Conservation (phyloP, 2,797 vertebrate genomes). For the Lycodopsis pacificus region DNA sequence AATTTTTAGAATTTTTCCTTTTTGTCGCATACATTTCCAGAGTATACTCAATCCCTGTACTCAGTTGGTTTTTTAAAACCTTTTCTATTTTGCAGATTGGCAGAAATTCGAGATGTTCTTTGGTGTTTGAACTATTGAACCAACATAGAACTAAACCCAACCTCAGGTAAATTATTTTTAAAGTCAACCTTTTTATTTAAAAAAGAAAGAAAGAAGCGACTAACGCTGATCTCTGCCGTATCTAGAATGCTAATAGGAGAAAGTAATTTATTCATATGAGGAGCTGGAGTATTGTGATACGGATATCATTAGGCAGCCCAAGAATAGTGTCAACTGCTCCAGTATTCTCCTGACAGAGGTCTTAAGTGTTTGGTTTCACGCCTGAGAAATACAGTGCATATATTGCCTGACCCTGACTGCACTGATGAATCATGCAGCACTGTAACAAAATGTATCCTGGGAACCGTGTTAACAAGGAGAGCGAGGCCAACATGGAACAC, state of each 20-base stretch:
- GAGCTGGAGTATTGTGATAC: slow-evolving; percentile 37
- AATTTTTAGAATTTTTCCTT: background rate
- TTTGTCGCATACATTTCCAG: background rate
- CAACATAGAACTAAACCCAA: background rate
- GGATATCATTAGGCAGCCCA: slow-evolving; percentile 56
- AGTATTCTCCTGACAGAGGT: slow-evolving; percentile 70
- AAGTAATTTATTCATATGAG: slow-evolving; percentile 51
- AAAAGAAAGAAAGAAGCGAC: background rate
- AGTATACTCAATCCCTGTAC: background rate
- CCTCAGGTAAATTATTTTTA: background rate
- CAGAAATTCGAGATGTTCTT: background rate
- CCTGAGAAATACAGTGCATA: slow-evolving; percentile 74
- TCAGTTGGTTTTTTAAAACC: background rate
- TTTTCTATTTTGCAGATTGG: background rate
- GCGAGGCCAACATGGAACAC: slow-evolving; percentile 76
- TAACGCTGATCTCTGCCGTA: slow-evolving; percentile 7
- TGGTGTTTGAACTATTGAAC: background rate
- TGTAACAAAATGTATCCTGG: slow-evolving; percentile 77
- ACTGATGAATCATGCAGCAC: slow-evolving; percentile 80
- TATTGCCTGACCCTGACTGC: slow-evolving; percentile 80
- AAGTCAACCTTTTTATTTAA: background rate
- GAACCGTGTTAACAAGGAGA: slow-evolving; percentile 85
- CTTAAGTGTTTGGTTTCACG: slow-evolving; percentile 82
- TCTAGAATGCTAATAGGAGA: slow-evolving; percentile 22
- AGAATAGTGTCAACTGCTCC: slow-evolving; percentile 70